Evolutionary conservation across 2,797 vertebrate genomes (phyloP).

Genomic region (Nothura maculosa): DNA sequence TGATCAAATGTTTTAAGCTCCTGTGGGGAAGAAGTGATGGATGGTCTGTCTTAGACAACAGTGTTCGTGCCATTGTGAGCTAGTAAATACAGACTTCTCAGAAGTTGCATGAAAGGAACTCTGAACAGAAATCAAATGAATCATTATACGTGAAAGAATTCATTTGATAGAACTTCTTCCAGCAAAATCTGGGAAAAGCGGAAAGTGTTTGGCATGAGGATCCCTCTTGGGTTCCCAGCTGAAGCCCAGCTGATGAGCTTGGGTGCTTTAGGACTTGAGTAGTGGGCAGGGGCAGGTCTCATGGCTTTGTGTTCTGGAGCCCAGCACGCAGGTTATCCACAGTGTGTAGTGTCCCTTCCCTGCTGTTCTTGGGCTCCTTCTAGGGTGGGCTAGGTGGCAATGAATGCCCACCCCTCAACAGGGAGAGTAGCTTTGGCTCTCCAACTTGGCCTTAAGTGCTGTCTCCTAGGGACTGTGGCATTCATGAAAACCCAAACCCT

Average conservation of each 20-base stretch:
- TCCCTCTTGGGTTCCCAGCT: neutral
- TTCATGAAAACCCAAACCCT: neutral
- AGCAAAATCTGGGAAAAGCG: fast-evolving
- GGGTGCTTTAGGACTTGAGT: neutral
- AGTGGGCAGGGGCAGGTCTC: neutral
- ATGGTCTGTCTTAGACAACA: neutral
- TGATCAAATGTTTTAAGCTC: neutral
- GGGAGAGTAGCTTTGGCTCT: neutral
- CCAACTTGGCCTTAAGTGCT: neutral
- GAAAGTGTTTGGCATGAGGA: neutral
- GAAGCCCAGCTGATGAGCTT: neutral
- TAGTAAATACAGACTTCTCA: neutral
- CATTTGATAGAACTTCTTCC: neutral
- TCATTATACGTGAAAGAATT: neutral
- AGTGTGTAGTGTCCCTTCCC: neutral
- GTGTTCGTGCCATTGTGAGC: neutral
- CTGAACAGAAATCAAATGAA: neutral
- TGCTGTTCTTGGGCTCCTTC: neutral
- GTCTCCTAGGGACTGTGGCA: neutral
- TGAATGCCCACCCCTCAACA: fast-evolving
- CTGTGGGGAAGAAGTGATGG: neutral
- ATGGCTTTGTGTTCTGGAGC: neutral
- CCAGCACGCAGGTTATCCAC: neutral
- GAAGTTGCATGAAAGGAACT: neutral
- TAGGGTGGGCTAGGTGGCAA: neutral